Percentiles rank a stretch among this genome's conserved stretches.
Conservation (phyloP, 1,140 invertebrate species). For the Eurosta solidaginis region DNA sequence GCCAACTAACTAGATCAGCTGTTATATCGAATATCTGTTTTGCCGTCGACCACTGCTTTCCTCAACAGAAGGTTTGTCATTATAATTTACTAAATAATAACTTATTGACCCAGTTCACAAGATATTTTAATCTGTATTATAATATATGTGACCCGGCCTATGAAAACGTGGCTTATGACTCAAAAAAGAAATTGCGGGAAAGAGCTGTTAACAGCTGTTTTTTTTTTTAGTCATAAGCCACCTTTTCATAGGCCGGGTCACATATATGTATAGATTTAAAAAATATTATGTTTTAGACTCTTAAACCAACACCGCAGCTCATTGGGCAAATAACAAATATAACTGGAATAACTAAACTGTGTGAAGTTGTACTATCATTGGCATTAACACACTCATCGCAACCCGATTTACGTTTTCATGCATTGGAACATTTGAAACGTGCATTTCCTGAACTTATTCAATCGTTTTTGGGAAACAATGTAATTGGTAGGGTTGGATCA, state of each 20-base stretch:
- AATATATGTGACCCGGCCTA: too few relatives aligned
- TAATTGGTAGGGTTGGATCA: slow-evolving; percentile 66
- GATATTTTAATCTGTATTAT: too few relatives aligned
- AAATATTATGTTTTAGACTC: slow-evolving; percentile 64
- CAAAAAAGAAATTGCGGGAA: too few relatives aligned
- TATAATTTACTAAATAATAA: not conserved
- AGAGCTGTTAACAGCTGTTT: too few relatives aligned
- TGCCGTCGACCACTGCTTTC: slow-evolving; percentile 74
- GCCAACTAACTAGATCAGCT: slow-evolving; percentile 74
- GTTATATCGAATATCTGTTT: slow-evolving; percentile 78
- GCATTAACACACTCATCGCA: slow-evolving; percentile 80
- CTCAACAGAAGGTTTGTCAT: slow-evolving; percentile 64
- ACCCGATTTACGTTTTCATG: slow-evolving; percentile 72
- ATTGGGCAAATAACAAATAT: slow-evolving; percentile 82
- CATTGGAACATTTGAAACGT: slow-evolving; percentile 77
- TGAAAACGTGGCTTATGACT: too few relatives aligned
- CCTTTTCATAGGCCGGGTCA: too few relatives aligned
- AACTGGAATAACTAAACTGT: slow-evolving; percentile 80
- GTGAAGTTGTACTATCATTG: slow-evolving; percentile 88
- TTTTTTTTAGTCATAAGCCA: too few relatives aligned
- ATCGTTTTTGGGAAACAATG: slow-evolving; percentile 76
- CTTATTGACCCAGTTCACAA: not conserved
- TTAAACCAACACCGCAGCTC: slow-evolving; percentile 76
- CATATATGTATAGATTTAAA: not conserved
- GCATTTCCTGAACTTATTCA: slow-evolving; percentile 84